These are phyloP conservation scores for Lagocephalus sceleratus DNA, from an alignment of 2,797 vertebrate genomes.

Conservation along the genomic window DNA sequence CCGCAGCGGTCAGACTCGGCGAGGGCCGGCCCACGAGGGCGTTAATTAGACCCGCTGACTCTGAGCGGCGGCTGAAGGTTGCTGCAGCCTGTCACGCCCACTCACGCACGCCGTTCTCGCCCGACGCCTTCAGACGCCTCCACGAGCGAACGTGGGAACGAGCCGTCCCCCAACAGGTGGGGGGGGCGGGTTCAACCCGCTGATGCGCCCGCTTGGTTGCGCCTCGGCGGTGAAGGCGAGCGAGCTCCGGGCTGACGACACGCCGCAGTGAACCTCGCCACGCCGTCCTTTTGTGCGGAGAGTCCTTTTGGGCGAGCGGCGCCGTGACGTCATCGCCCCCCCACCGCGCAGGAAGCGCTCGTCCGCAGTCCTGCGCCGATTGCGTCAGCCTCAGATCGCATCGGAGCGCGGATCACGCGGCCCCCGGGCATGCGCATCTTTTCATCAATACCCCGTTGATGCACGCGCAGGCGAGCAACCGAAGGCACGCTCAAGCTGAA, in stretches of 20 bases:
- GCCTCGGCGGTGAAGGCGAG: too few relatives aligned
- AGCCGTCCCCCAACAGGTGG: too few relatives aligned
- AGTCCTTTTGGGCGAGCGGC: constrained; percentile 22
- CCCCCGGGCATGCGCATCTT: constrained; percentile 59
- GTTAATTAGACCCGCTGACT: constrained; percentile 57
- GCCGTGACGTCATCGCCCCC: constrained; percentile 11
- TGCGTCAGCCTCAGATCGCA: constrained; percentile 48
- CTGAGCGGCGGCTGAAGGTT: background rate
- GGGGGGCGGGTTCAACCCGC: too few relatives aligned
- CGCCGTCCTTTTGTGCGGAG: constrained; percentile 7
- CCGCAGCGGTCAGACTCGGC: constrained; percentile 55
- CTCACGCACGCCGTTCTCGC: too few relatives aligned
- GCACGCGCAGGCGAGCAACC: constrained; percentile 44
- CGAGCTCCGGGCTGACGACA: background rate
- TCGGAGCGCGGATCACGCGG: constrained; percentile 47
- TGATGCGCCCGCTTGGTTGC: too few relatives aligned
- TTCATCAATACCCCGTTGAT: constrained; percentile 57
- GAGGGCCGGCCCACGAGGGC: constrained; percentile 47
- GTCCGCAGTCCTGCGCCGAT: constrained; percentile 54
- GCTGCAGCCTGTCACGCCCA: too few relatives aligned
- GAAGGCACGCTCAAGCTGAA: constrained; percentile 20
- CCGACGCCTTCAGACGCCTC: too few relatives aligned
- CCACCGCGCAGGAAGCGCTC: constrained; percentile 50
- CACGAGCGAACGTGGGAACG: too few relatives aligned
- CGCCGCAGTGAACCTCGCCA: background rate